phyloP scores from a whole-genome alignment of 2,888 invertebrate species.

The Caradrina clavipalpis region DNA sequence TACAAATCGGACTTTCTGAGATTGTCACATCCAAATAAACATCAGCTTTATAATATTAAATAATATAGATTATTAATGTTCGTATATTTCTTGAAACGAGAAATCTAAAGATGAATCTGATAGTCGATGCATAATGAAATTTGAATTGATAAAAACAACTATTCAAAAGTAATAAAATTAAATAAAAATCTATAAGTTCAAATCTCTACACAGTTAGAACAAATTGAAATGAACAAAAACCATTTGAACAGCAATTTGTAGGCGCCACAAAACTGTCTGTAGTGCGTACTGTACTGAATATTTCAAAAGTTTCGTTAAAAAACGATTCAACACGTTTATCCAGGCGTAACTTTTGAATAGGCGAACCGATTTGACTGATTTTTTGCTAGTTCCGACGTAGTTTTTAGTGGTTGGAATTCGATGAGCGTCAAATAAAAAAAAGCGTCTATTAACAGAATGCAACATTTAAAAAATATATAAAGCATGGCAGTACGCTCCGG shows the following conservation, averaged over 20 bases:
- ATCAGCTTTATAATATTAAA: too few relatives aligned
- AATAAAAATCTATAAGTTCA: neutral
- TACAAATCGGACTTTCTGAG: too few relatives aligned
- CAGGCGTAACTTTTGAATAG: conserved; percentile 68
- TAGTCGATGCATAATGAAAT: neutral
- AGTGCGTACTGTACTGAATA: conserved; percentile 56
- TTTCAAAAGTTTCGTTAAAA: conserved; percentile 64
- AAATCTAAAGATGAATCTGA: neutral
- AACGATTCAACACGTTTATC: conserved; percentile 69
- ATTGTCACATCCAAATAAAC: too few relatives aligned
- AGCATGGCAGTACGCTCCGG: too few relatives aligned
- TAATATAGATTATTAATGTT: too few relatives aligned
- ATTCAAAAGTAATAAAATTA: neutral
- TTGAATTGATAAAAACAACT: neutral
- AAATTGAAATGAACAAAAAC: conserved; percentile 50
- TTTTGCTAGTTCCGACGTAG: conserved; percentile 40
- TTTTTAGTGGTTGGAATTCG: conserved; percentile 45
- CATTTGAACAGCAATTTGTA: conserved; percentile 59
- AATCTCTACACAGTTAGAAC: conserved; percentile 24
- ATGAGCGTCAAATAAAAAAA: conserved; percentile 16
- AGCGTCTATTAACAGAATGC: too few relatives aligned
- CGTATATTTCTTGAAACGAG: too few relatives aligned
- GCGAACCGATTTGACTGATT: conserved; percentile 59
- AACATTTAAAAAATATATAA: too few relatives aligned
- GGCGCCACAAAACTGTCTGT: conserved; percentile 53